Percentiles rank a stretch among this genome's conserved stretches.
Conservation (phyloP, 2,797 vertebrate species). For the Syndactyla subalaris region DNA sequence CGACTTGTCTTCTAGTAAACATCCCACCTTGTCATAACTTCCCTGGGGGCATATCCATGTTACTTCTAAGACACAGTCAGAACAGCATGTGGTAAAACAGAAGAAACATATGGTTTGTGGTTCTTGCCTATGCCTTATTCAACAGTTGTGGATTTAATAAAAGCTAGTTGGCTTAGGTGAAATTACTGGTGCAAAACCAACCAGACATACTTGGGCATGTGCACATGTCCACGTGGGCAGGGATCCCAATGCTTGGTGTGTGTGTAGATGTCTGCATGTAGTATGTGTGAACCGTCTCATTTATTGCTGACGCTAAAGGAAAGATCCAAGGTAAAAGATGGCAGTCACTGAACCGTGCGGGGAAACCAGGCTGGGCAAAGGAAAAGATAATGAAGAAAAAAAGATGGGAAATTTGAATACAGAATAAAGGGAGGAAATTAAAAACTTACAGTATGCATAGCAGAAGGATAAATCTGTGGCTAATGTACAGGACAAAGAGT, state of each 20-base stretch:
- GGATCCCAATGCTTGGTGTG: fast-evolving
- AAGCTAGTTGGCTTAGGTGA: slow-evolving; percentile 4
- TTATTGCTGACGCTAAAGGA: not conserved
- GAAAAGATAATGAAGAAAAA: slow-evolving; percentile 2
- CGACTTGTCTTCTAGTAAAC: not conserved
- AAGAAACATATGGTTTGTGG: slow-evolving; percentile 26
- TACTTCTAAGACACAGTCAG: not conserved
- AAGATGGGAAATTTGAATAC: not conserved
- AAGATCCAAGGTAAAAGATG: not conserved
- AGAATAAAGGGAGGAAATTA: slow-evolving; percentile 50
- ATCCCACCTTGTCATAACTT: not conserved
- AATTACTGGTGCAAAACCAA: slow-evolving; percentile 35
- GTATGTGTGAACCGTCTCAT: fast-evolving
- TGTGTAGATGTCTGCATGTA: not conserved
- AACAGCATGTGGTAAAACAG: not conserved
- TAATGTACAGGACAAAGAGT: slow-evolving; percentile 46
- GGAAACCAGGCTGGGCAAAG: slow-evolving; percentile 4
- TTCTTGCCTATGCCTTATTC: not conserved
- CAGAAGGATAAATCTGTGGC: slow-evolving; percentile 49
- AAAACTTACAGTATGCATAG: not conserved
- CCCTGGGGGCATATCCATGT: not conserved
- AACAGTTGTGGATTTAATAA: slow-evolving; percentile 12
- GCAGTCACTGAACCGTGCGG: not conserved
- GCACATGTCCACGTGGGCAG: not conserved
- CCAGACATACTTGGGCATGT: not conserved